These are phyloP conservation scores for Zhengitettix transpicula DNA, from an alignment of 2,888 invertebrate species.

Conservation along the genomic window DNA sequence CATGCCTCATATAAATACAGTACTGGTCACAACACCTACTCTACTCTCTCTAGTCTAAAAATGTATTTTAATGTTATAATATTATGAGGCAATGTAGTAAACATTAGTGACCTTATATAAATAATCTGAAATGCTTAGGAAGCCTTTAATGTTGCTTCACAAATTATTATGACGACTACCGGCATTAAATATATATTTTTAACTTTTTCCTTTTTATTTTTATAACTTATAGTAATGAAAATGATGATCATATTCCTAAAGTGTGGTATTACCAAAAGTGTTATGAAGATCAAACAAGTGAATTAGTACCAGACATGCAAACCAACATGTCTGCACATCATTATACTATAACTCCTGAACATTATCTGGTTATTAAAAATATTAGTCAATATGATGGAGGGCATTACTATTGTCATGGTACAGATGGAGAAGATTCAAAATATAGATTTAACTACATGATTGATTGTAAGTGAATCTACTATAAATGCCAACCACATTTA, in stretches of 20 bases:
- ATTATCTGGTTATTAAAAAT: background rate
- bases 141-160: no score
- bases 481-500: background rate
- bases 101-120: no score
- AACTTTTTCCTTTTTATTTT: no score
- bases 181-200: no score
- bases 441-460: background rate
- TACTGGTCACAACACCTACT: no score
- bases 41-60: no score
- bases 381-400: background rate
- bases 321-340: background rate
- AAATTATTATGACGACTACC: no score
- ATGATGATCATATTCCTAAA: constrained; percentile 26
- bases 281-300: background rate
- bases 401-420: background rate
- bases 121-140: no score
- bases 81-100: no score
- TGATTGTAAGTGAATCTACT: background rate
- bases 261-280: constrained; percentile 28
- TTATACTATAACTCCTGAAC: background rate
- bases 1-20: no score
- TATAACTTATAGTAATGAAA: constrained; percentile 21
- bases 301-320: no score
- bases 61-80: no score
- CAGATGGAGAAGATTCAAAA: background rate